Evolutionary conservation across 1,140 invertebrate genomes (phyloP), one percentile per base, ranked within the genome.

Genomic region (Diorhabda elongata): DNA sequence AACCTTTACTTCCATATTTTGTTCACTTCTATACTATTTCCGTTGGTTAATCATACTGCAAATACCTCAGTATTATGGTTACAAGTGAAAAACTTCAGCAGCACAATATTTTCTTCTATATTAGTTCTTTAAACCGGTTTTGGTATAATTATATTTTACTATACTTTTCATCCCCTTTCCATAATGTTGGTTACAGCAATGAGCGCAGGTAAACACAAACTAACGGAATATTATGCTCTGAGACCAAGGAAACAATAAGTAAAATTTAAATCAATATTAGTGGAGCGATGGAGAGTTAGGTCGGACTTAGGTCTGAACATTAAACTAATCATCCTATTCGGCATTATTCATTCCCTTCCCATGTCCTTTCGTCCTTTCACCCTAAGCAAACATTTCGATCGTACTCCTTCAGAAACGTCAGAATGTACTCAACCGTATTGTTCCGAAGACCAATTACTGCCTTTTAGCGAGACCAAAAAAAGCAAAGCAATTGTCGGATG

Each of bases 231-330:
- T 52, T 26, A 52, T 52, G 47, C 44, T 26, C 42, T 5, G 44
- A 42, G 64, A 59, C 57, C 64, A 66, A 58, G 64, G 64, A 75
- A 71, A 75, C 74, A 75, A 75, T 71, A 75, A 71, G 69, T 72
- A 72, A 73, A 73, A 73, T 73, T 66, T 73, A 72, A 75, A 75
- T 75, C 74, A 75, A 75, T 75, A 75, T 75, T 73, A 75, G 70
- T 71, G 57, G 58, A 70, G 64, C 71, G 69, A 56, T 64, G 44
- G 61, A 70, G 74, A 66, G 64, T 66, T 66, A 66, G 64, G 64
- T 66, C 64, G 56, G 56, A 66, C 42, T 58, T 66, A 58, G 64
- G 64, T 66, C 52, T 57, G 56, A 69, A 75, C 74, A 75, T 75
- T 73, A 72, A 75, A 73, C 74, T 71, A 73, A 75, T 75, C 74